Percentiles rank a stretch among this genome's conserved stretches.
Evolutionary conservation across 2,797 vertebrate species (phyloP).

Genomic region (Ptychadena robeensis): DNA sequence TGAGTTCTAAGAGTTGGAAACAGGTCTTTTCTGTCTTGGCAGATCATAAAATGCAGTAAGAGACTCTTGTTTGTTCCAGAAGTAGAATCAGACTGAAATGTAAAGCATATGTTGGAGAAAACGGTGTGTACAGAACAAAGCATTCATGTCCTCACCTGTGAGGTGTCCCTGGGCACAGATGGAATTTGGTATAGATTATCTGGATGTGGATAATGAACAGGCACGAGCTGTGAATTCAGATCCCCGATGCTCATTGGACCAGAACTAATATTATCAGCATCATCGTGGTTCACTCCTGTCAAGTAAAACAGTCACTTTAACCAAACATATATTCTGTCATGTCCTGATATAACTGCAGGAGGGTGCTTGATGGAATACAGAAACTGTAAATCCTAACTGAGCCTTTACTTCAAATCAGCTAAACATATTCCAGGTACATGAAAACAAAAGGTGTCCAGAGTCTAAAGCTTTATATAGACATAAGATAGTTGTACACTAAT

Average conservation of each 20-base stretch:
- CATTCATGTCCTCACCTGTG: constrained; percentile 70
- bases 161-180: constrained; percentile 56
- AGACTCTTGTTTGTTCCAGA: constrained; percentile 16
- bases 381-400: too few relatives aligned
- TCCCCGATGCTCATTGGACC: constrained; percentile 72
- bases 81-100: constrained; percentile 40
- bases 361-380: too few relatives aligned
- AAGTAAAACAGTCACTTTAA: not conserved
- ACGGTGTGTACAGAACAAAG: constrained; percentile 22
- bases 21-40: constrained; percentile 18
- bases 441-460: too few relatives aligned
- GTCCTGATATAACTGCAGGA: not conserved
- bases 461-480: too few relatives aligned
- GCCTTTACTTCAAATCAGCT: too few relatives aligned
- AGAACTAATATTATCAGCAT: constrained; percentile 63
- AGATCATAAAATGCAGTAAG: constrained; percentile 31
- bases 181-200: constrained; percentile 43
- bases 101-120: constrained; percentile 48
- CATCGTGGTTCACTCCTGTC: constrained; percentile 66
- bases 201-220: constrained; percentile 64
- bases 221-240: constrained; percentile 61
- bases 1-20: constrained; percentile 8
- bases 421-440: too few relatives aligned
- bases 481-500: too few relatives aligned
- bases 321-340: not conserved